These are phyloP conservation scores for Drosophila sordidula DNA, from an alignment of 2,888 invertebrate species.

Conservation along the genomic window DNA sequence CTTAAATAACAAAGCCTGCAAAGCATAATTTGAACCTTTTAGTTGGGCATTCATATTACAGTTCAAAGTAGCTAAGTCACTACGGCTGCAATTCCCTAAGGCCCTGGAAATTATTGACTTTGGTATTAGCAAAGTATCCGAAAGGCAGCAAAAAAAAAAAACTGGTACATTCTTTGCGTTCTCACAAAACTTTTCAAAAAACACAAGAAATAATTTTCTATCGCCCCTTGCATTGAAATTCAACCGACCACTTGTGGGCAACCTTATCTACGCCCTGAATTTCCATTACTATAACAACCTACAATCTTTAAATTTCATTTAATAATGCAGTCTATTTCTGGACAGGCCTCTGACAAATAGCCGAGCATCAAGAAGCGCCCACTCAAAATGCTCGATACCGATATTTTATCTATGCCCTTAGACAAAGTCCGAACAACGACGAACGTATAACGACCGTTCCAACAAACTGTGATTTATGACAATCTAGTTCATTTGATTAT, in stretches of 20 bases:
- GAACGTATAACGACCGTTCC: conserved; percentile 50
- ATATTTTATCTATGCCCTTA: conserved; percentile 60
- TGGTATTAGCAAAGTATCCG: no score
- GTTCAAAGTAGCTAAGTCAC: no score
- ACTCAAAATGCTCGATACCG: conserved; percentile 12
- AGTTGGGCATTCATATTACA: no score
- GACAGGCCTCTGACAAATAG: conserved; percentile 31
- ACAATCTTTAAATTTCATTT: background rate
- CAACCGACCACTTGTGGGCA: background rate
- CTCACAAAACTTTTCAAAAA: no score
- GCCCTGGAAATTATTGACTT: no score
- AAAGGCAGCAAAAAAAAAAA: no score
- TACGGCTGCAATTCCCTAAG: no score
- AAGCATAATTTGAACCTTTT: conserved; percentile 14
- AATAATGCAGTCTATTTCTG: conserved; percentile 3
- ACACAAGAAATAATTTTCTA: no score
- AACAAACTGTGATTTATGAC: conserved; percentile 76
- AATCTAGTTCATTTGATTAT: conserved; percentile 77
- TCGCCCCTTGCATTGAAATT: no score
- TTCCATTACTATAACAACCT: background rate
- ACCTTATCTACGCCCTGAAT: background rate
- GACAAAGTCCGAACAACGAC: conserved; percentile 38
- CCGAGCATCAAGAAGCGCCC: conserved; percentile 9
- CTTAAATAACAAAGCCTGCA: conserved; percentile 24
- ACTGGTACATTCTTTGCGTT: no score